Percentiles rank a stretch among this genome's conserved stretches.
These are phyloP conservation scores for Dipodomys merriami DNA, from an alignment of 2,113 vertebrate genomes.

Conservation along the genomic window DNA sequence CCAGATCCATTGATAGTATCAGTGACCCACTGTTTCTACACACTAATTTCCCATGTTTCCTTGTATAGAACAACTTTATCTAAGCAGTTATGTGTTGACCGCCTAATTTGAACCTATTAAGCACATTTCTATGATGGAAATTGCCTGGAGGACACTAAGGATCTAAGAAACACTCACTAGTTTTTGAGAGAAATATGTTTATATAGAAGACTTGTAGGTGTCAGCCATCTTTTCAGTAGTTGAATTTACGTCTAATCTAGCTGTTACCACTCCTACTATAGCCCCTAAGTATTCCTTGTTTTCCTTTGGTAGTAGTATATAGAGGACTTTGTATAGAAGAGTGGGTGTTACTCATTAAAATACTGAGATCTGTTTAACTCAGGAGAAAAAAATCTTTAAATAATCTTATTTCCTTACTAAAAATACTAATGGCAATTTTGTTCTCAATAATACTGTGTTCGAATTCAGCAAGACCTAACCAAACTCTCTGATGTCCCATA, in stretches of 20 bases:
- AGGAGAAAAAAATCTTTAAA: neutral
- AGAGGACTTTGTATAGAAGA: neutral
- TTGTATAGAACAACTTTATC: neutral
- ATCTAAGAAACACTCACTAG: neutral
- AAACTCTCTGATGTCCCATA: neutral
- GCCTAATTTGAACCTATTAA: neutral
- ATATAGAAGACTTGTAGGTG: neutral
- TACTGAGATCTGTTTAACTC: conserved; percentile 8
- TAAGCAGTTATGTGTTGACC: neutral
- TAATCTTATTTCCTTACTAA: neutral
- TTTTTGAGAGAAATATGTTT: neutral
- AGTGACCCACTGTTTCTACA: neutral
- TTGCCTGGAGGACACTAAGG: neutral
- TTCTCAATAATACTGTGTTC: neutral
- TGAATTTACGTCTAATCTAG: neutral
- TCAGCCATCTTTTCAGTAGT: neutral
- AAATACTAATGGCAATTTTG: neutral
- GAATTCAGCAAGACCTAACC: neutral
- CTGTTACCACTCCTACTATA: no score
- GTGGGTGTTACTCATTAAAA: neutral
- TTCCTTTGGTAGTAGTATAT: neutral
- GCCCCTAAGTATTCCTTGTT: neutral
- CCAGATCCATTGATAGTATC: neutral
- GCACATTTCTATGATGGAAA: neutral
- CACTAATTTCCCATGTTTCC: neutral